phyloP scores from a whole-genome alignment of 2,888 invertebrate genomes.

The Adineta ricciae region DNA sequence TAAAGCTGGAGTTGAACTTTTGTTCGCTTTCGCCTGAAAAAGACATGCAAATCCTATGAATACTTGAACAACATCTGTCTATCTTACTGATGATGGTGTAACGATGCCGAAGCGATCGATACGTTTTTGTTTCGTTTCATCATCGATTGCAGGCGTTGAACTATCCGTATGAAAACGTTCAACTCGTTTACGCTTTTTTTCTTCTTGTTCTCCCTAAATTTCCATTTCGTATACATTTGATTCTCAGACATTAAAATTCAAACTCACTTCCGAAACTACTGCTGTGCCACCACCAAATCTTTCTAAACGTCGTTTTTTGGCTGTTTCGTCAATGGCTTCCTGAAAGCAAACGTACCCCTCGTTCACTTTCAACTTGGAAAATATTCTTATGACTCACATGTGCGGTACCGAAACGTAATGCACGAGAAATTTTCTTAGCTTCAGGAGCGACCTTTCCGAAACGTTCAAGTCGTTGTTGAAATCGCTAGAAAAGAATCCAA shows the following conservation, averaged over 20 bases:
- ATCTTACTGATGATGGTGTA: not conserved
- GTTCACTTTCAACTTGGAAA: not conserved
- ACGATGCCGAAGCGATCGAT: not conserved
- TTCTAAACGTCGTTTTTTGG: slow-evolving; percentile 22
- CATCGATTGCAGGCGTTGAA: not conserved
- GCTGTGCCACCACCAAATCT: not conserved
- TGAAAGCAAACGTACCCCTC: not conserved
- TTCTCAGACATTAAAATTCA: not conserved
- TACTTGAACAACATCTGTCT: no score
- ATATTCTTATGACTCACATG: not conserved
- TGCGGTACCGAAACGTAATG: not conserved
- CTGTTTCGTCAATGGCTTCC: not conserved
- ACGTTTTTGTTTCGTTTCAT: slow-evolving; percentile 11
- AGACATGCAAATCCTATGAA: no score
- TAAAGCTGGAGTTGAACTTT: no score
- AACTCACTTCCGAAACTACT: not conserved
- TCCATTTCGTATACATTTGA: not conserved
- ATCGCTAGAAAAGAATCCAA: not conserved
- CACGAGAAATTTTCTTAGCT: not conserved
- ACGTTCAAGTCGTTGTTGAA: slow-evolving; percentile 14
- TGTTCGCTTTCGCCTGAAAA: not conserved
- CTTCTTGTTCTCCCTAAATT: not conserved
- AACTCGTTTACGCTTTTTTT: not conserved
- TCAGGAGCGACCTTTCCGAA: slow-evolving; percentile 9
- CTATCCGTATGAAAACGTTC: not conserved